Base-by-base conservation (phyloP, 1,140 invertebrate genomes). In the Drosophila jambulina region DNA sequence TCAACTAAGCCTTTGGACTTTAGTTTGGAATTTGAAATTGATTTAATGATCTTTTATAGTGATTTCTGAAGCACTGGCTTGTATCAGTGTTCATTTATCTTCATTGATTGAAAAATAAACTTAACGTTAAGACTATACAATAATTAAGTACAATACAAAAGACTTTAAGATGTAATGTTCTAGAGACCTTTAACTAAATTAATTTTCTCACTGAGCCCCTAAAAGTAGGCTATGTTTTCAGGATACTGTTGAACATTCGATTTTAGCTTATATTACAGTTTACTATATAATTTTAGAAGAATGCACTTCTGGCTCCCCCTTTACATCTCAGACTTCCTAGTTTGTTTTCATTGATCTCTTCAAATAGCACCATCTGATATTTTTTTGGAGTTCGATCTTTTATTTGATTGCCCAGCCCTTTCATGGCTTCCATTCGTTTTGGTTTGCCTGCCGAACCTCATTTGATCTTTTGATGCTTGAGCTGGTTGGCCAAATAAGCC, bases 401-500 rank as follows among this genome's bases (percentile, higher is more conserved):
- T 71, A 40, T 71, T 70, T 68, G 38, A 34, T 29, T 15, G 21
- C 12, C n/a, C 7, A 48, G 42, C 51, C 69, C 67, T 72, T 72
- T 59, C 21, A 46, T 59, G 69, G 67, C 69, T 71, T 72, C 69
- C 65, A 56, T 23, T 48, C 32, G 51, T 54, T 51, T 27, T 51
- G 25, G 17, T 19, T 65, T 56, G 51, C 29, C 49, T 38, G 49
- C 36, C 75, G 74, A 82, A 78, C 61, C 63, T 65, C 58, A 46
- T 56, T 56, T 38, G 68, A 71, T 71, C 68, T 43, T 19, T 43
- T 36, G 45, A 58, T 58, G 78, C 32, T 56, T 63, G 79, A 78
- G 62, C n/a, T 69, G n/a, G 58, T 53, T 68, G 49, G 38, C 54
- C 74, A 84, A 84, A 84, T 69, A 84, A 63, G 78, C 78, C 56